Evolutionary conservation across 1,140 invertebrate genomes (phyloP), one percentile per base, ranked within the genome.

Genomic region (Philopotamus ludificatus): DNA sequence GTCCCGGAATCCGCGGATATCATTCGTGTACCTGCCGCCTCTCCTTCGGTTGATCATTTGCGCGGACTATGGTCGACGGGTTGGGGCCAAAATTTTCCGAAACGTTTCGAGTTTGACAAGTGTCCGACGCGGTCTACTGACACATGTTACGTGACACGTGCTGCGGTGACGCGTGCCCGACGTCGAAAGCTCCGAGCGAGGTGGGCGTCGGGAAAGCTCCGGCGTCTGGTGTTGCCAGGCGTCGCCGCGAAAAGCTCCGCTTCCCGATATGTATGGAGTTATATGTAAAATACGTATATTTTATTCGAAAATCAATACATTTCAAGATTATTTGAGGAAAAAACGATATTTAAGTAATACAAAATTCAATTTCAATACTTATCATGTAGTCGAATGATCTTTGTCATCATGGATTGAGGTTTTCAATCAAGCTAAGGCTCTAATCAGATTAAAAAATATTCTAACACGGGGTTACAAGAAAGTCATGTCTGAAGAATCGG

Each of bases 1-100:
- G 55, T 80, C 79, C 66, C 73, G 74, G 70, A 80, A 80, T 18
- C 79, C 78, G 64, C 79, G 75, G 75, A 76, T 78, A 71, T 78
- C 79, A 65, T 79, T 76, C 34, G 76, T 79, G 71, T 80, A 81
- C 23, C 79, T 74, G 60, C 79, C 79, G 72, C 78, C 78, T 65
- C 78, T 75, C n/a, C n/a, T n/a, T 73, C 79, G 74, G 63, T 76
- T 77, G 74, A 81, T 80, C 79, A 80, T 60, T 47, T 47, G 39
- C 45, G 8, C 42, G 15, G 34, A 21, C 8, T n/a, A n/a, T 9
- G 21, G 47, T 15, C 23, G 16, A 16, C 18, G 8, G 4, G 18
- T n/a, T 54, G 51, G 3, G 51, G 51, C 1, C 25, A n/a, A 55
- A 55, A 41, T 22, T 1, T 16, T 10, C 39, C 55, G 51, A n/a